These are phyloP conservation scores for Vespertilio murinus DNA, from an alignment of 2,797 vertebrate species.

Conservation along the genomic window DNA sequence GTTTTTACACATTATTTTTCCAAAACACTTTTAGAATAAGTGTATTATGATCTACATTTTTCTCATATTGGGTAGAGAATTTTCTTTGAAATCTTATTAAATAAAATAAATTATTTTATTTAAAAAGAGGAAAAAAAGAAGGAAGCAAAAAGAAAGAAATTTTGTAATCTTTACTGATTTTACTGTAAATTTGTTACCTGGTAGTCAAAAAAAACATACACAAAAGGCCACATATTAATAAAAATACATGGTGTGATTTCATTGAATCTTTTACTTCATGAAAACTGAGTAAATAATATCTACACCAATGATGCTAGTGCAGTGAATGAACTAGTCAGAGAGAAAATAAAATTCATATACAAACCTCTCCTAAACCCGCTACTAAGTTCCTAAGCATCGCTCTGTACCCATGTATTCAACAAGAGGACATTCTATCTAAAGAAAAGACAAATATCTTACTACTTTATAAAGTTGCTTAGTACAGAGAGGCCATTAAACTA, in stretches of 20 bases:
- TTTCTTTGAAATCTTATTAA: slow-evolving; percentile 18
- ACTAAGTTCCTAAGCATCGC: neutral
- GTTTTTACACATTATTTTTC: neutral
- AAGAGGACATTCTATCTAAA: neutral
- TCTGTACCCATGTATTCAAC: neutral
- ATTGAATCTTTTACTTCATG: neutral
- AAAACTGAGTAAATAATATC: neutral
- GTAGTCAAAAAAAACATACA: slow-evolving; percentile 32
- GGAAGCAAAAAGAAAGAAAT: neutral
- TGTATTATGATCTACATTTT: neutral
- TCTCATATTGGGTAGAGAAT: neutral
- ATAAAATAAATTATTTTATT: neutral
- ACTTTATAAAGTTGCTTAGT: neutral
- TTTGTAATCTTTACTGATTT: neutral
- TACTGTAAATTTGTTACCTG: slow-evolving; percentile 25
- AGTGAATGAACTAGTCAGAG: neutral
- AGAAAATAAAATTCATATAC: neutral
- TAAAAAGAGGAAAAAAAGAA: neutral
- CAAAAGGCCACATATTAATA: neutral
- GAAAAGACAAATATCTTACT: neutral
- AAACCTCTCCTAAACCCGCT: neutral
- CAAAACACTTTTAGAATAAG: neutral
- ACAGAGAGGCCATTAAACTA: neutral
- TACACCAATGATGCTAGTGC: neutral
- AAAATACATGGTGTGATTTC: neutral